Evolutionary conservation across 2,113 vertebrate genomes (phyloP).

Genomic region (Grammomys dolichurus): DNA sequence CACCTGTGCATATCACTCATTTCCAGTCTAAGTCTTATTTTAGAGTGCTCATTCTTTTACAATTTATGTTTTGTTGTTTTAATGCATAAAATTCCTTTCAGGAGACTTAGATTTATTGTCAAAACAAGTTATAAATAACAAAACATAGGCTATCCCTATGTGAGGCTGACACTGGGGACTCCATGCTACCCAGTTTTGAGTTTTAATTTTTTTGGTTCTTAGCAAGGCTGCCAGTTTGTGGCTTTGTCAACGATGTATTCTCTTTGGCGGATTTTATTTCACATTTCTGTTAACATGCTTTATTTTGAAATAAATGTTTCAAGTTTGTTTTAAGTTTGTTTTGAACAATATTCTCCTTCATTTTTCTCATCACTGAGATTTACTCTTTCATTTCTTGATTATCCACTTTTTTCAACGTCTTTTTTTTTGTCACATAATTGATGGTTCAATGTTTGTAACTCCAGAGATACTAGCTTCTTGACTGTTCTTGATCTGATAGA

Average conservation of each 20-base stretch:
- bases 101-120: constrained; percentile 18
- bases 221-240: constrained; percentile 60
- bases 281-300: constrained; percentile 54
- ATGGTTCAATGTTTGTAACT: not conserved
- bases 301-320: constrained; percentile 38
- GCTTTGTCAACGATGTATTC: constrained; percentile 63
- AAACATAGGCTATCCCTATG: not conserved
- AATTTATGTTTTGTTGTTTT: constrained; percentile 56
- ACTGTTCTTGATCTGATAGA: not conserved
- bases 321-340: not conserved
- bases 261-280: constrained; percentile 66
- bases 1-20: not conserved
- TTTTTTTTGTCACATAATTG: not conserved
- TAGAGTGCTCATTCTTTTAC: not conserved
- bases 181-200: constrained; percentile 21
- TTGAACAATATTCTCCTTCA: not conserved
- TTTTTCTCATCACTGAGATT: not conserved
- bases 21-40: not conserved
- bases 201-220: constrained; percentile 66
- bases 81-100: constrained; percentile 5
- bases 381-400: not conserved
- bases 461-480: too few relatives aligned
- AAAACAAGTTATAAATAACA: constrained; percentile 47
- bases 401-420: not conserved
- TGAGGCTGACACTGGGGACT: not conserved